These are phyloP conservation scores for Saccostrea echinata DNA, from an alignment of 1,140 invertebrate genomes.

Conservation along the genomic window DNA sequence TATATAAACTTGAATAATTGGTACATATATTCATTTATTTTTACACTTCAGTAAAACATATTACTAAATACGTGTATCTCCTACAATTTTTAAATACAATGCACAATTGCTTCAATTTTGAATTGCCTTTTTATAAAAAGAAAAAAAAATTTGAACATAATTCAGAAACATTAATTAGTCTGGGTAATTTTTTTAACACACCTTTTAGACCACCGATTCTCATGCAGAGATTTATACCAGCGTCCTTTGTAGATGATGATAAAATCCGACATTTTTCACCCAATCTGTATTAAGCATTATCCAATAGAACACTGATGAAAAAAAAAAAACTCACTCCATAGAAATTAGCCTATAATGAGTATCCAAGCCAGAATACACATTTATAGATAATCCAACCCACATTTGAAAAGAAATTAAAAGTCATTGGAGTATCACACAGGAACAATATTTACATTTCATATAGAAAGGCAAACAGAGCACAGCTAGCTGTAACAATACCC, in stretches of 20 bases:
- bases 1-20: too few relatives aligned
- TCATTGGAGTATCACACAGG: background rate
- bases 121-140: too few relatives aligned
- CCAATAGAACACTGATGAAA: background rate
- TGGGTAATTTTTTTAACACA: background rate
- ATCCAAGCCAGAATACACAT: conserved; percentile 2
- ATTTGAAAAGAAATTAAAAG: conserved; percentile 35
- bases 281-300: background rate
- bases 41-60: too few relatives aligned
- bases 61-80: too few relatives aligned
- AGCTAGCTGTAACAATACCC: background rate
- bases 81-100: too few relatives aligned
- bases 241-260: background rate
- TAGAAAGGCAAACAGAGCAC: conserved; percentile 1
- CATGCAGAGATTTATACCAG: conserved; percentile 28
- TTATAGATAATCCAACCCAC: conserved; percentile 8
- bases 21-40: too few relatives aligned
- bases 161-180: too few relatives aligned
- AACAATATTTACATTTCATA: conserved; percentile 36
- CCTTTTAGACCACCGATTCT: conserved; percentile 13
- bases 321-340: background rate
- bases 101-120: too few relatives aligned
- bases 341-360: background rate
- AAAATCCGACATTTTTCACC: background rate
- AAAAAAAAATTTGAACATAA: too few relatives aligned